Percentiles rank a stretch among this genome's conserved stretches.
phyloP scores from a whole-genome alignment of 2,797 vertebrate species.

The Hyperoplus immaculatus region DNA sequence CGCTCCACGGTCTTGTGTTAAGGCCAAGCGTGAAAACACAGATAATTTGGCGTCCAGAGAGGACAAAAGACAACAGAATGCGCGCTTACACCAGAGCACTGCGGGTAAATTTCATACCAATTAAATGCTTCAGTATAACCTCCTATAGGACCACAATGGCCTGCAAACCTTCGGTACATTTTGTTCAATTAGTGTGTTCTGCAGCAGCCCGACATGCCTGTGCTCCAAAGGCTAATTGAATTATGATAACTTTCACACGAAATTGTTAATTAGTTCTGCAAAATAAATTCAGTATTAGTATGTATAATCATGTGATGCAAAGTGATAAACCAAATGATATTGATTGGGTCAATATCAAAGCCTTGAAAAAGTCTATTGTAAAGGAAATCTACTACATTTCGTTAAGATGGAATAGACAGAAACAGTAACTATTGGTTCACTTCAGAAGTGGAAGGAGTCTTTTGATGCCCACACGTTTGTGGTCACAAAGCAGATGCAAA shows the following conservation, averaged over 20 bases:
- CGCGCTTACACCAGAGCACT: conserved; percentile 56
- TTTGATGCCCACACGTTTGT: conserved; percentile 66
- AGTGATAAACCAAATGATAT: neutral
- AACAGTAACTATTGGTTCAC: conserved; percentile 2
- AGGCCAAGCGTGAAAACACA: conserved; percentile 82
- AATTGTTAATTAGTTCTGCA: neutral
- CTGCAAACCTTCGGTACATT: conserved; percentile 76
- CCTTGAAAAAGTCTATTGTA: neutral
- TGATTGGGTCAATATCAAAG: neutral
- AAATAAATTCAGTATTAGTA: neutral
- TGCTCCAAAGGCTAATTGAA: neutral
- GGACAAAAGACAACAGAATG: conserved; percentile 77
- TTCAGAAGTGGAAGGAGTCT: conserved; percentile 43
- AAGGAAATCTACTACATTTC: neutral
- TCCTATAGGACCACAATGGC: conserved; percentile 40
- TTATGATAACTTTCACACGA: neutral
- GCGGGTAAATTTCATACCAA: conserved; percentile 82
- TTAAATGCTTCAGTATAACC: conserved; percentile 74
- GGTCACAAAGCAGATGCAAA: conserved; percentile 67
- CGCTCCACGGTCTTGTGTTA: conserved; percentile 72
- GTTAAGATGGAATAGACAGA: conserved; percentile 4
- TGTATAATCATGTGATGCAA: neutral
- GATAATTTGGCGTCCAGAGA: conserved; percentile 64
- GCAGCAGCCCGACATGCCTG: conserved; percentile 22
- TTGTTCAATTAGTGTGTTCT: conserved; percentile 76